Percentiles rank a stretch among this genome's conserved stretches.
Conservation (phyloP, 2,113 vertebrate species). For the Sarotherodon lohbergeri region DNA sequence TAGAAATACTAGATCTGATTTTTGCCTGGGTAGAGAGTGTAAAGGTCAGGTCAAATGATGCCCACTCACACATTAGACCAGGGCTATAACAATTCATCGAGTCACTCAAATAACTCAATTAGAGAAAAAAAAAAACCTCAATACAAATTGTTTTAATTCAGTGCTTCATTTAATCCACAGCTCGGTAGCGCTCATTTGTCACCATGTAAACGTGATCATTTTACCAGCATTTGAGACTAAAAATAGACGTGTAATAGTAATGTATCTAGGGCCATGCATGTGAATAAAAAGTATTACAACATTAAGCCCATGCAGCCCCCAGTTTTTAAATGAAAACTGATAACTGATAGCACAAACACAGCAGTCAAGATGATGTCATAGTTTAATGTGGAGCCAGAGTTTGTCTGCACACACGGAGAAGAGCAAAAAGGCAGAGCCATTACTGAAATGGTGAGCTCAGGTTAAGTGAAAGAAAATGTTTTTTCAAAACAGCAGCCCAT, state of each 20-base stretch:
- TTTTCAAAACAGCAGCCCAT: background rate
- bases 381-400: background rate
- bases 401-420: background rate
- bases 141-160: background rate
- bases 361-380: background rate
- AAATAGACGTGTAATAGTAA: background rate
- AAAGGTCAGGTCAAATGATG: background rate
- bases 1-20: background rate
- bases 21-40: background rate
- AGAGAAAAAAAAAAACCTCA: background rate
- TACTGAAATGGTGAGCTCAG: background rate
- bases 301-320: background rate
- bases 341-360: background rate
- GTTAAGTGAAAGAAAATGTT: background rate
- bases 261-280: background rate
- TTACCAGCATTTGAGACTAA: background rate
- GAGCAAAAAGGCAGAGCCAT: background rate
- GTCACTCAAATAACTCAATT: background rate
- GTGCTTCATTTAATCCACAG: background rate
- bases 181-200: background rate
- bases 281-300: background rate
- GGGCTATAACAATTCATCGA: background rate
- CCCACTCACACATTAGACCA: background rate
- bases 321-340: background rate
- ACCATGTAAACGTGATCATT: background rate